A percentile compares a stretch with the other conserved stretches of the same genome.
phyloP scores from a whole-genome alignment of 1,140 invertebrate genomes.

The Zaprionus vittiger region DNA sequence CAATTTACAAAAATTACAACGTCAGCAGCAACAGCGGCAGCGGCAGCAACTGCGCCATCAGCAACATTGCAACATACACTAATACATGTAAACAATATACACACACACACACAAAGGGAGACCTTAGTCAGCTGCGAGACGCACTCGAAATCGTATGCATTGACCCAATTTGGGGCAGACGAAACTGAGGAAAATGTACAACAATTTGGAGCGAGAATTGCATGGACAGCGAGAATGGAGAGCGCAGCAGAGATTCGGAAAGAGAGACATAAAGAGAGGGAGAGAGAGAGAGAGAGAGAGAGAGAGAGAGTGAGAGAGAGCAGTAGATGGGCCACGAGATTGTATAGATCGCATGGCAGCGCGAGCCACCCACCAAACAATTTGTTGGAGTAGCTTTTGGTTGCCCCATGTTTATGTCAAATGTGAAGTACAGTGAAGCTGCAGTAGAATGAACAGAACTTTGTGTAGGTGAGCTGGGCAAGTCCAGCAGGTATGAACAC shows the following conservation, averaged over 20 bases:
- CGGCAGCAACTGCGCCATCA: conserved; percentile 45
- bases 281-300: conserved; percentile 2
- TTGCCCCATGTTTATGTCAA: background rate
- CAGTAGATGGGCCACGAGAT: background rate
- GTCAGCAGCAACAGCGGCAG: conserved; percentile 26
- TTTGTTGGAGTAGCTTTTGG: conserved; percentile 21
- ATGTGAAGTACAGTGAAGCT: conserved; percentile 1
- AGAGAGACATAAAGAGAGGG: conserved; percentile 9
- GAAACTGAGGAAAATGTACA: conserved; percentile 51
- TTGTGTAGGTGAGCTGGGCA: background rate
- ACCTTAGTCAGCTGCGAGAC: conserved; percentile 10
- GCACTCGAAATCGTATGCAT: conserved; percentile 66
- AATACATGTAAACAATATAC: conserved; percentile 21
- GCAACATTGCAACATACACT: conserved; percentile 70
- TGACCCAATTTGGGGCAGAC: conserved; percentile 66
- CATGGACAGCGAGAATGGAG: conserved; percentile 29
- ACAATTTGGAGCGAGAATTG: conserved; percentile 60
- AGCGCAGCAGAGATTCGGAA: background rate
- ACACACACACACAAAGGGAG: conserved; percentile 18
- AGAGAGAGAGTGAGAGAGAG: conserved; percentile 2
- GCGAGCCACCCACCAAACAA: conserved; percentile 17
- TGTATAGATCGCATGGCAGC: background rate
- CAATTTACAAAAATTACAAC: conserved; percentile 50
- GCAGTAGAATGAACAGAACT: background rate
- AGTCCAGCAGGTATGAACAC: too few relatives aligned